These are phyloP conservation scores for Branchellion lobata DNA, from an alignment of 2,888 invertebrate species.

Conservation along the genomic window DNA sequence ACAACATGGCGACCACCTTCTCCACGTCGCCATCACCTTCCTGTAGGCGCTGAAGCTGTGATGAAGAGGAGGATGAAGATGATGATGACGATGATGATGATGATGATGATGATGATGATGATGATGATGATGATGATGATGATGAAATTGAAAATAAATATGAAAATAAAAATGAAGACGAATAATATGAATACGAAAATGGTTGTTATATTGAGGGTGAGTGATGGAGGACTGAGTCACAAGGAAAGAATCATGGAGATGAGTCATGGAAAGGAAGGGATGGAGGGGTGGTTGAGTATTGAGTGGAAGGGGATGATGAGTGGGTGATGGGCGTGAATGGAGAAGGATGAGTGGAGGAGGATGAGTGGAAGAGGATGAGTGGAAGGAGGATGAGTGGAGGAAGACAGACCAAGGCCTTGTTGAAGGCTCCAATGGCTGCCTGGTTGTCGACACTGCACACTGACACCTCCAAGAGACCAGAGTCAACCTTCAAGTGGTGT, in stretches of 20 bases:
- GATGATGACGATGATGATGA: neutral
- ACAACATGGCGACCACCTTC: neutral
- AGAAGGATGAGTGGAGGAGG: no score
- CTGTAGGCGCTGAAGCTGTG: neutral
- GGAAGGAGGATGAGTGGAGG: neutral
- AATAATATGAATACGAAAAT: neutral
- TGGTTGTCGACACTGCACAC: conserved; percentile 13
- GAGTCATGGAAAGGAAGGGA: no score
- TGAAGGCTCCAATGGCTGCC: neutral
- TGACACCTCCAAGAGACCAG: neutral
- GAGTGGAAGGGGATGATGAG: no score
- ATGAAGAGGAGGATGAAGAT: neutral
- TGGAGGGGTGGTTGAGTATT: no score
- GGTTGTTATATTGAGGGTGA: neutral
- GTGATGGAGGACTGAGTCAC: no score
- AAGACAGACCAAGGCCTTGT: neutral
- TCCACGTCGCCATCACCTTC: conserved; percentile 6
- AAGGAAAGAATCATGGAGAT: no score
- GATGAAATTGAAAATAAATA: neutral
- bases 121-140: neutral
- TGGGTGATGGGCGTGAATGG: no score
- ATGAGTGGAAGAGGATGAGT: no score
- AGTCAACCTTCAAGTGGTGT: neutral
- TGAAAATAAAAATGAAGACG: conserved; percentile 2
- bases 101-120: conserved; percentile 34